phyloP scores from a whole-genome alignment of 2,797 vertebrate species.

The Heliangelus exortis region DNA sequence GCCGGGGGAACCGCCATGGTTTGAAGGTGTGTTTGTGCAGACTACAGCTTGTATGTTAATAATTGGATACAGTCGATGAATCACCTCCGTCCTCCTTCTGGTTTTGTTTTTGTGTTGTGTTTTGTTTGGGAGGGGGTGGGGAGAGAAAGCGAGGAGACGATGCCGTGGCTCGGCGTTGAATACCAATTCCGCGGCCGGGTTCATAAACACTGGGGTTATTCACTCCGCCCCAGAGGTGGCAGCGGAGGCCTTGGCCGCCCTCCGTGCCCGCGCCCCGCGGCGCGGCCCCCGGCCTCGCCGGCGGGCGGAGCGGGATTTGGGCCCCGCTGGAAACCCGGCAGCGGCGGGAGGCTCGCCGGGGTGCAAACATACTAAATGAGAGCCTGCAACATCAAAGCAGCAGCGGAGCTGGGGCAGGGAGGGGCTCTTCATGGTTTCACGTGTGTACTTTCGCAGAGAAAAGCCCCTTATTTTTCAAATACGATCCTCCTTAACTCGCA shows the following conservation, averaged over 20 bases:
- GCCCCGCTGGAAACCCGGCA: constrained; percentile 1
- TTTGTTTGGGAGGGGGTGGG: constrained; percentile 20
- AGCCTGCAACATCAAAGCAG: constrained; percentile 39
- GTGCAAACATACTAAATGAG: constrained; percentile 20
- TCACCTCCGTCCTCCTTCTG: constrained; percentile 68
- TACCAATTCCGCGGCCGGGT: constrained; percentile 51
- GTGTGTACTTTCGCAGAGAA: constrained; percentile 5
- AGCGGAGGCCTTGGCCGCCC: constrained; percentile 8
- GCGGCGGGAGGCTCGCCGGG: constrained; percentile 16
- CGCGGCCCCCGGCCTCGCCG: background rate
- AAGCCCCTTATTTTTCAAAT: constrained; percentile 51
- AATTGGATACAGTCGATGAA: constrained; percentile 77
- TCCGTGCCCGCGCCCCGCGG: background rate
- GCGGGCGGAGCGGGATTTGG: constrained; percentile 24
- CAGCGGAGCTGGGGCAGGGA: constrained; percentile 14
- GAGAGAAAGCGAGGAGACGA: constrained; percentile 36
- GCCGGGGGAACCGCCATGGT: constrained; percentile 73
- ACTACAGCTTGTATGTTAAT: constrained; percentile 78
- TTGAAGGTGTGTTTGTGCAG: constrained; percentile 78
- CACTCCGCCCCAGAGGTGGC: constrained; percentile 60
- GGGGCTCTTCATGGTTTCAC: background rate
- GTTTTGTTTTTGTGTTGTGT: constrained; percentile 64
- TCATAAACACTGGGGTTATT: constrained; percentile 62
- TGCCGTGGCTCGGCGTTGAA: constrained; percentile 44
- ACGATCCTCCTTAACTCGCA: constrained; percentile 27